Evolutionary conservation across 2,888 invertebrate genomes (phyloP).

Genomic region (Stegana nigrithorax): DNA sequence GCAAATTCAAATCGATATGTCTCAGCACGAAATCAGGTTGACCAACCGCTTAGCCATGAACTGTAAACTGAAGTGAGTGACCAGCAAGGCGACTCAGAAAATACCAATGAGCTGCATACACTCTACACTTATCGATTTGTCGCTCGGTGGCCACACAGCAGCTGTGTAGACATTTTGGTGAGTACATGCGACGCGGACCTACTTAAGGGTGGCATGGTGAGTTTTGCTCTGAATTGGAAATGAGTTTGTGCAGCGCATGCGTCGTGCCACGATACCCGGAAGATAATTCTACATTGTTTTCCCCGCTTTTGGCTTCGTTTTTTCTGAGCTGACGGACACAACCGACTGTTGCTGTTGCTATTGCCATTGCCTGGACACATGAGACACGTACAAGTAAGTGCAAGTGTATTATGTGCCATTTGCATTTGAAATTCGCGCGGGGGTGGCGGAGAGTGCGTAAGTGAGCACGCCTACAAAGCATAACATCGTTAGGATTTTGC

Average conservation of each 20-base stretch:
- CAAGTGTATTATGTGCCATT: too few relatives aligned
- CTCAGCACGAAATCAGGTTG: neutral
- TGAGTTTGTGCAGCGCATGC: too few relatives aligned
- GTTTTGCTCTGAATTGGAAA: neutral
- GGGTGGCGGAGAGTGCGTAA: too few relatives aligned
- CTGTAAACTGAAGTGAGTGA: neutral
- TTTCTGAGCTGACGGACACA: neutral
- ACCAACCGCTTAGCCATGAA: constrained; percentile 2
- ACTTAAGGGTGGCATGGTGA: neutral
- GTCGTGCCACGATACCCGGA: constrained; percentile 16
- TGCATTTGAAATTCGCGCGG: too few relatives aligned
- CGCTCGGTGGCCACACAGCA: neutral
- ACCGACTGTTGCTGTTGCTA: constrained; percentile 7
- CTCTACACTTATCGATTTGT: constrained; percentile 13
- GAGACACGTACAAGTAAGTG: too few relatives aligned
- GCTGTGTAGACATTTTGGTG: constrained; percentile 8
- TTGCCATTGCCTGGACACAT: too few relatives aligned
- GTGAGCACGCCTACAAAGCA: too few relatives aligned
- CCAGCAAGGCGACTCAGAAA: neutral
- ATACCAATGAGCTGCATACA: neutral
- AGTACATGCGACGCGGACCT: too few relatives aligned
- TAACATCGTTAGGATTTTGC: too few relatives aligned
- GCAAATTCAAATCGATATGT: neutral
- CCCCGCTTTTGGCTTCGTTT: neutral
- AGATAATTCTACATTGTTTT: too few relatives aligned